Base-by-base conservation (phyloP, 1,140 invertebrate species). In the Bathynomus jamesi region DNA sequence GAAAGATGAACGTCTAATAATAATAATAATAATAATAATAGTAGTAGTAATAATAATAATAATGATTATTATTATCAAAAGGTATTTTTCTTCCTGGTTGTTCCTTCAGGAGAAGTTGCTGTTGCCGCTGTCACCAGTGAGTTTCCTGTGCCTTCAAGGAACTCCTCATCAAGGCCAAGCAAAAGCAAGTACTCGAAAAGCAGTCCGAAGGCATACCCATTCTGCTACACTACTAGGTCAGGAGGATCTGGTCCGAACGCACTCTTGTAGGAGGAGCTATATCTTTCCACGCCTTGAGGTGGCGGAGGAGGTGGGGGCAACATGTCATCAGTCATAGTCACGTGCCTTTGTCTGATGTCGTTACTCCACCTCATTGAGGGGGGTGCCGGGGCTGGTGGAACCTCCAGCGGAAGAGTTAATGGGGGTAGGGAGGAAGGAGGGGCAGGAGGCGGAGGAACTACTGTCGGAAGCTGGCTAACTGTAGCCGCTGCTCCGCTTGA, bases 321-420 rank as follows among this genome's bases (percentile, higher is more conserved):
- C 28, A 69, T 70, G 25, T 74, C 76, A 21, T 77, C 76, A 65
- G 76, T 70, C 53, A 65, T 61, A 30, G 70, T 64, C 32, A 77
- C 68, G 30, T 77, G 76, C 27, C 76, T 69, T 64, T 77, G 76
- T 46, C 76, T 32, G 27, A 77, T 71, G 70, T 77, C 76, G 61
- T 76, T 76, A 46, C 66, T 71, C 72, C 76, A 72, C 28, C 76
- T 70, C 13, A 72, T 70, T 17, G 76, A 72, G n/a, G 76, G 76
- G n/a, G 76, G 72, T 24, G 76, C 76, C 24, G 76, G 76, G 21
- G 76, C 76, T 28, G 76, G 75, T 60, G 76, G 76, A 40, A 77
- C 76, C 24, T 77, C 76, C 63, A 67, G 70, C 11, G 72, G 76
- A 13, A 74, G 67, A 28, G 69, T 70, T 46, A 72, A 32, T n/a